Evolutionary conservation across 2,113 vertebrate genomes (phyloP).

Genomic region (Dasyprocta punctata): DNA sequence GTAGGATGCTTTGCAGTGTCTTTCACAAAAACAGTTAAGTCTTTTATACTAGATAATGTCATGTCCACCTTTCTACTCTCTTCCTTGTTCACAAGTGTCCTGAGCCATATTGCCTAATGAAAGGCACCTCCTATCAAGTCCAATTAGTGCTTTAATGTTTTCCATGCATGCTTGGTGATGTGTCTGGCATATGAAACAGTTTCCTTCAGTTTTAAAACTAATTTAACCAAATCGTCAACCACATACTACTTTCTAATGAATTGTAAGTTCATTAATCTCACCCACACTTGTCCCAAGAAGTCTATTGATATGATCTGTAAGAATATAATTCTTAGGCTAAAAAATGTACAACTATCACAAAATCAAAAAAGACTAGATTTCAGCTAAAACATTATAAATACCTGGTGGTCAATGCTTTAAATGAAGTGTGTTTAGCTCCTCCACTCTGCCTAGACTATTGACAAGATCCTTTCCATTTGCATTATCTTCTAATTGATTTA

Average conservation of each 20-base stretch:
- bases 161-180: constrained; percentile 85
- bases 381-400: constrained; percentile 13
- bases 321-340: constrained; percentile 50
- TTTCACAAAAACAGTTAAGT: constrained; percentile 74
- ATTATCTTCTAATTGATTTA: constrained; percentile 47
- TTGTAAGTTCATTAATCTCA: constrained; percentile 88
- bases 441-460: constrained; percentile 25
- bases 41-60: constrained; percentile 62
- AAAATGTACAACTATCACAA: constrained; percentile 50
- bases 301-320: constrained; percentile 76
- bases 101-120: constrained; percentile 83
- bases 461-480: background rate
- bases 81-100: constrained; percentile 78
- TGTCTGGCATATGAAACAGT: constrained; percentile 88
- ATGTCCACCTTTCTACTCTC: constrained; percentile 75
- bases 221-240: constrained; percentile 89
- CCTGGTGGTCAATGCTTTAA: background rate
- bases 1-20: constrained; percentile 61
- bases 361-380: constrained; percentile 37
- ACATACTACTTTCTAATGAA: constrained; percentile 87
- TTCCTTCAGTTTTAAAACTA: constrained; percentile 89
- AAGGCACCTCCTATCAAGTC: constrained; percentile 81
- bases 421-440: constrained; percentile 45
- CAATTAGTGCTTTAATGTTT: constrained; percentile 85
- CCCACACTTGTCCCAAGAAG: constrained; percentile 60